Evolutionary conservation across 2,113 vertebrate genomes (phyloP).

Genomic region (Martes martes): DNA sequence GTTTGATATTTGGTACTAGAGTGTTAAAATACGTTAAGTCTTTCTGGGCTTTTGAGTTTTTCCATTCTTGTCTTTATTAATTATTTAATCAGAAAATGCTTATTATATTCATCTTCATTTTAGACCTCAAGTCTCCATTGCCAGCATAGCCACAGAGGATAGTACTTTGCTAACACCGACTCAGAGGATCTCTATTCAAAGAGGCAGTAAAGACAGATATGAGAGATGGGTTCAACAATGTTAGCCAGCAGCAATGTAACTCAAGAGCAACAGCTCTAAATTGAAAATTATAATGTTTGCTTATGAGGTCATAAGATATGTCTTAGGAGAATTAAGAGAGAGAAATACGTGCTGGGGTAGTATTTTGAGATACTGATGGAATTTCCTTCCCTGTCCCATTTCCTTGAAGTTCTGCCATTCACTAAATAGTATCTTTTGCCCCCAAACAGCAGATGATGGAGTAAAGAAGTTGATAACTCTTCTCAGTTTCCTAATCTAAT

Average conservation of each 20-base stretch:
- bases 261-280: background rate
- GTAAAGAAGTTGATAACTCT: background rate
- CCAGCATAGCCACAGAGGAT: accelerated
- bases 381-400: background rate
- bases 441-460: background rate
- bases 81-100: background rate
- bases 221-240: background rate
- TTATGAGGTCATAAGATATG: background rate
- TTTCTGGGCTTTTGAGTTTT: background rate
- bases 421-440: background rate
- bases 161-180: too few species aligned
- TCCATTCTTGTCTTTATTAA: background rate
- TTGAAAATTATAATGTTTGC: background rate
- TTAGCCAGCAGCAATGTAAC: background rate
- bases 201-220: background rate
- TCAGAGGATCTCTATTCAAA: background rate
- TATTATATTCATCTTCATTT: background rate
- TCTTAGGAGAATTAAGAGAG: background rate
- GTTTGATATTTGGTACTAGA: background rate
- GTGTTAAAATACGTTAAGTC: background rate
- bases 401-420: accelerated
- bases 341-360: background rate
- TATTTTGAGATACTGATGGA: background rate
- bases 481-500: background rate
- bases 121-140: background rate